Conservation (phyloP, 2,113 vertebrate species). For the Neodontobutis hainanensis region DNA sequence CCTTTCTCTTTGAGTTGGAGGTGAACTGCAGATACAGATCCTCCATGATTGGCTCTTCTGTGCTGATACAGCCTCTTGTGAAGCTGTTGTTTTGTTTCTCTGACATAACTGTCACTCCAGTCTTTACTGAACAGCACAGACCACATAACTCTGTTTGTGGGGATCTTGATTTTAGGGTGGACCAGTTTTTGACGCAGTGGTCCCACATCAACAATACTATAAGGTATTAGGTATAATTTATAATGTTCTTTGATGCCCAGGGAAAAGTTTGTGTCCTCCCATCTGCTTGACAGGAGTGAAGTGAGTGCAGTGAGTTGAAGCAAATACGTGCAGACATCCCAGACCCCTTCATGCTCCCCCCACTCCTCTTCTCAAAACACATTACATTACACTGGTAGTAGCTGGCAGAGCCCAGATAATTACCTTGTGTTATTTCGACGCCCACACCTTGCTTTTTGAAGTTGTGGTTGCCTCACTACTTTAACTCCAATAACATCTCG, state of each 20-base stretch:
- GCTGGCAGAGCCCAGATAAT: slow-evolving; percentile 66
- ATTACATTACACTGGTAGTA: too few species aligned
- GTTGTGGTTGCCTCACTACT: slow-evolving; percentile 49
- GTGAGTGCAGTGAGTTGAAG: slow-evolving; percentile 44
- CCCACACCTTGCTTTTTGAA: slow-evolving; percentile 70
- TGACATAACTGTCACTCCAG: too few species aligned
- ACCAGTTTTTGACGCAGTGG: too few species aligned
- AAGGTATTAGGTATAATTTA: neutral
- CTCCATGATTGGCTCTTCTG: too few species aligned
- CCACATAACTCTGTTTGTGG: too few species aligned
- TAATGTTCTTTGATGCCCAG: slow-evolving; percentile 6
- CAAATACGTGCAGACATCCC: slow-evolving; percentile 56
- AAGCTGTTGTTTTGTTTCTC: too few species aligned
- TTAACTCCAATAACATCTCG: slow-evolving; percentile 59
- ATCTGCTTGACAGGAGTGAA: slow-evolving; percentile 22
- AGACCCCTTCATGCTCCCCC: slow-evolving; percentile 44
- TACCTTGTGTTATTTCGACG: slow-evolving; percentile 69
- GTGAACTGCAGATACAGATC: too few species aligned
- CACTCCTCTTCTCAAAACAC: neutral
- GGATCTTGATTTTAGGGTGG: too few species aligned
- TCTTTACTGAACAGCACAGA: too few species aligned
- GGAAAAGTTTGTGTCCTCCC: slow-evolving; percentile 14
- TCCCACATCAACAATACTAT: too few species aligned
- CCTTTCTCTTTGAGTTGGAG: too few species aligned
- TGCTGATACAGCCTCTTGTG: too few species aligned